Conservation (phyloP, 2,888 invertebrate species). For the Tupiocoris notatus region DNA sequence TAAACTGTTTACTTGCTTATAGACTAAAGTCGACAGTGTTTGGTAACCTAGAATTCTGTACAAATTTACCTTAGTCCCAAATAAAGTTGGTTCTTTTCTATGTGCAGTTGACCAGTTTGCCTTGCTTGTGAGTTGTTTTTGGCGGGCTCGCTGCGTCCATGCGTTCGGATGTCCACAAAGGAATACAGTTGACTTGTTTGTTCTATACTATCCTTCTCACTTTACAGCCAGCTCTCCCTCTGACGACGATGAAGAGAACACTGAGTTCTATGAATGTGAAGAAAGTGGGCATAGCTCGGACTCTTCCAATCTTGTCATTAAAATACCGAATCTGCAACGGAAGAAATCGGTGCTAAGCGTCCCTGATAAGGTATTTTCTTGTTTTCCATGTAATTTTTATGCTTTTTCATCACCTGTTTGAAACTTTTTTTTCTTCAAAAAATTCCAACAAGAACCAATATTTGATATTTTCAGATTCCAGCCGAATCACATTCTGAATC, state of each 20-base stretch:
- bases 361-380: slow-evolving; percentile 23
- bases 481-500: slow-evolving; percentile 53
- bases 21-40: too few species aligned
- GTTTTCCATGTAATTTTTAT: neutral
- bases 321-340: slow-evolving; percentile 53
- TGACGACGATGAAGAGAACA: slow-evolving; percentile 61
- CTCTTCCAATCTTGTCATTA: slow-evolving; percentile 52
- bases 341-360: slow-evolving; percentile 52
- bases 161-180: too few species aligned
- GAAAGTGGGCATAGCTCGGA: slow-evolving; percentile 47
- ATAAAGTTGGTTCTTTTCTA: too few species aligned
- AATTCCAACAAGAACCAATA: too few species aligned
- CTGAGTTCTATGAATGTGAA: slow-evolving; percentile 63
- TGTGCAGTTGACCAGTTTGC: too few species aligned
- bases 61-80: too few species aligned
- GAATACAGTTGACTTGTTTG: too few species aligned
- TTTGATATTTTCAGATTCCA: slow-evolving; percentile 47
- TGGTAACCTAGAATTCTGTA: too few species aligned
- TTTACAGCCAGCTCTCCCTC: slow-evolving; percentile 27
- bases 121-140: too few species aligned
- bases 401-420: neutral
- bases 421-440: neutral
- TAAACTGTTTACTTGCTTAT: too few species aligned
- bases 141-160: too few species aligned
- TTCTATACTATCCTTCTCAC: too few species aligned